These are phyloP conservation scores for Apis dorsata DNA, from an alignment of 1,140 invertebrate genomes.

Conservation along the genomic window DNA sequence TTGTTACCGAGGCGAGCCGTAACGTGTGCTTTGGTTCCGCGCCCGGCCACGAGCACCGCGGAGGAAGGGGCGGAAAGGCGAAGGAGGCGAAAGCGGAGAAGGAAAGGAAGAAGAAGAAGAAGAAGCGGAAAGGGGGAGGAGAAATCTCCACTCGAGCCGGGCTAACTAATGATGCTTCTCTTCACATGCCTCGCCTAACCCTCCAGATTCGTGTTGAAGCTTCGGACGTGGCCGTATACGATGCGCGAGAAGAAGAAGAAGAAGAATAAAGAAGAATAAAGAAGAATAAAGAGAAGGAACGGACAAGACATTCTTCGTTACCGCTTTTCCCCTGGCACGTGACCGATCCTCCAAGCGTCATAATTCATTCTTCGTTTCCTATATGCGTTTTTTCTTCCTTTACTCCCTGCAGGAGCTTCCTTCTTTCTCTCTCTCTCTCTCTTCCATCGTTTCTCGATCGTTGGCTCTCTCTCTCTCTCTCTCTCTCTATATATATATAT, in stretches of 20 bases:
- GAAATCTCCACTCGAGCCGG: conserved; percentile 59
- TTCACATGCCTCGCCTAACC: conserved; percentile 58
- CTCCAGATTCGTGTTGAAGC: conserved; percentile 59
- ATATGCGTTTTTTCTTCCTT: background rate
- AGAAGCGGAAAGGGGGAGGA: conserved; percentile 26
- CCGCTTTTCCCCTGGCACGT: background rate
- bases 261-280: background rate
- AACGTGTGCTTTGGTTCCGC: conserved; percentile 29
- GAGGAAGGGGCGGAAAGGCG: conserved; percentile 10
- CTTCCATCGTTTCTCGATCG: background rate
- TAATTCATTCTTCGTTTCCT: conserved; percentile 38
- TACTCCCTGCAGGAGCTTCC: no score
- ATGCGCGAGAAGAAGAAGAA: conserved; percentile 18
- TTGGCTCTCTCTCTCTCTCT: background rate
- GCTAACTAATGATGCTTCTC: conserved; percentile 72
- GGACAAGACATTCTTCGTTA: conserved; percentile 38
- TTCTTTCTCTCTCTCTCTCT: background rate
- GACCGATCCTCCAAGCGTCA: conserved; percentile 30
- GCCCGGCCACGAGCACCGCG: background rate
- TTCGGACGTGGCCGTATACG: conserved; percentile 60
- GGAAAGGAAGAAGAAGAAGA: conserved; percentile 1
- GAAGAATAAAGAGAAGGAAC: background rate
- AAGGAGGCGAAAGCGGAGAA: conserved; percentile 28
- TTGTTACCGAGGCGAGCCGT: conserved; percentile 28
- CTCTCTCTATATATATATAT: background rate